Percentiles rank a stretch among this genome's conserved stretches.
Evolutionary conservation across 2,888 invertebrate species (phyloP).

Genomic region (Ptychoptera contaminata): DNA sequence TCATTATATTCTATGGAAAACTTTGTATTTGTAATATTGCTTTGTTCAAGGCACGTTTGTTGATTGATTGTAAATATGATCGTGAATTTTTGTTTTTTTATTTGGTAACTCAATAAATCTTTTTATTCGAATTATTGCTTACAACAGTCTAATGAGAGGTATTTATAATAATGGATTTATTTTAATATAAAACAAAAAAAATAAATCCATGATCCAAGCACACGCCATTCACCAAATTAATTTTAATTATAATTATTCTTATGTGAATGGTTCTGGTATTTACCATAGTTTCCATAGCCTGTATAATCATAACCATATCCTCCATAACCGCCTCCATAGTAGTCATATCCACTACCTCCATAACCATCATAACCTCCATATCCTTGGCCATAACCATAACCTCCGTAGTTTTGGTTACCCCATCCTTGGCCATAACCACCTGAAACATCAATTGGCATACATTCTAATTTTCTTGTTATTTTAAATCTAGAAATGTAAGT

Average conservation of each 20-base stretch:
- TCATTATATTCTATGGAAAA: too few relatives aligned
- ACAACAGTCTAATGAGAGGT: too few relatives aligned
- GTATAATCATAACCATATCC: conserved; percentile 69
- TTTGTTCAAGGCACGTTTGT: too few relatives aligned
- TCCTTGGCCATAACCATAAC: conserved; percentile 49
- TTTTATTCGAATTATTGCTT: too few relatives aligned
- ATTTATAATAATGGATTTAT: too few relatives aligned
- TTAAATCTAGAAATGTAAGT: conserved; percentile 9
- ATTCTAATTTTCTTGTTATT: not conserved
- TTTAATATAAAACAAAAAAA: conserved; percentile 2
- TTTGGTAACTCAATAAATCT: too few relatives aligned
- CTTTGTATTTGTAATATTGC: too few relatives aligned
- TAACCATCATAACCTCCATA: conserved; percentile 59
- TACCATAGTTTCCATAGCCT: conserved; percentile 72
- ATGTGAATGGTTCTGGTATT: conserved; percentile 24
- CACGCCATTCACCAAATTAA: conserved; percentile 6
- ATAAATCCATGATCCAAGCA: conserved; percentile 7
- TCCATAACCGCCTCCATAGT: conserved; percentile 60
- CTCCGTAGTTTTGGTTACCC: conserved; percentile 52
- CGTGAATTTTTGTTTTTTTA: too few relatives aligned
- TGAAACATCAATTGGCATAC: conserved; percentile 10
- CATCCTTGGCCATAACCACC: conserved; percentile 40
- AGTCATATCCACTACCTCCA: conserved; percentile 52
- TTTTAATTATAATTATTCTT: conserved; percentile 4
- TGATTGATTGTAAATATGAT: too few relatives aligned